Evolutionary conservation across 2,888 invertebrate genomes (phyloP), one percentile per base, ranked within the genome.

Genomic region (Caenorhabditis sp.): DNA sequence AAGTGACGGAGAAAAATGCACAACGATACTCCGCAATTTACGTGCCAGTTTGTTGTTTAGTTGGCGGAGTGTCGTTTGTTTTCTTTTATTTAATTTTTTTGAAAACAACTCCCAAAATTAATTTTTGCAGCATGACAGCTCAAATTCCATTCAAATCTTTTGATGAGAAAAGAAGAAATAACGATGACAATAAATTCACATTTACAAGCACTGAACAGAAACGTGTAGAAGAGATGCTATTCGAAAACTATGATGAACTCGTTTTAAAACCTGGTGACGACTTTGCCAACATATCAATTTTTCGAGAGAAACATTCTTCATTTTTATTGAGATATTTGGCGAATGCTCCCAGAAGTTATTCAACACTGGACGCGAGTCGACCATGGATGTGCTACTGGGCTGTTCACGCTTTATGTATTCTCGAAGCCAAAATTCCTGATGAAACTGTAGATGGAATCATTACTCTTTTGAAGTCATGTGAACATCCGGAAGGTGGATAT

Each of bases 381-480:
- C 93, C 97, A 8, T 99, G 99, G 99, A 90, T 97, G 73, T 92
- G 95, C 85, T 99, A 96, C 88, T 99, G 99, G 99, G 94, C 94
- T 76, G 89, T 97, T 43, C 95, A 99, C 90, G 92, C 94, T 5
- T 90, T 97, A 49, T 92, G 93, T 88, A 90, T 97, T 76, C 89
- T 95, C 43, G 92, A 92, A 76, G 90, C 90, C 68, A 89, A 93
- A 67, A 90, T 80, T 23, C 75, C 80, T 1, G 62, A 62, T 2
- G 78, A 75, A 38, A 25, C 60, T 23, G 63, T 68, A 8, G 50
- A 23, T 3, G 31, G 77, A 26, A 69, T 84, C 0, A 70, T 87
- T n/a, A 59, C 50, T 1, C 86, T 85, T 68, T 63, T 84, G 25
- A 77, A 85, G 82, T 57, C 85, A 83, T 90, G 87, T 59, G 77